phyloP scores from a whole-genome alignment of 2,113 vertebrate genomes.

The Lagenorhynchus albirostris region DNA sequence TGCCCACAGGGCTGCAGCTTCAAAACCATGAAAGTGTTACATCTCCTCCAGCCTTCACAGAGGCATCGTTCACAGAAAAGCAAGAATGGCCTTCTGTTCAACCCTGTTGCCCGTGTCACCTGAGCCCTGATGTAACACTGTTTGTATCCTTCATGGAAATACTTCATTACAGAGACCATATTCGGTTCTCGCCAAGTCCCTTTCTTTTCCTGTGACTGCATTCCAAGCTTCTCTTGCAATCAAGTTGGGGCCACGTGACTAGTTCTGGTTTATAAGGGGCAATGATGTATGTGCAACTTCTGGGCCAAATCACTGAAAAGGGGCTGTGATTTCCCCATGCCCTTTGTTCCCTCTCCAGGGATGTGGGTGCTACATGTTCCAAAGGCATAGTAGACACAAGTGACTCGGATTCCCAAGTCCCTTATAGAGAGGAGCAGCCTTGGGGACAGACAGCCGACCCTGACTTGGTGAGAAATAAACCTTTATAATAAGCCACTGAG shows the following conservation, averaged over 20 bases:
- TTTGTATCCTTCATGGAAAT: background rate
- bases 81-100: background rate
- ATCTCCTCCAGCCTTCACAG: background rate
- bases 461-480: background rate
- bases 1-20: background rate
- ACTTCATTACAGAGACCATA: background rate
- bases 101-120: background rate
- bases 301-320: background rate
- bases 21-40: background rate
- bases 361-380: background rate
- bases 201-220: background rate
- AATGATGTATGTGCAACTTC: background rate
- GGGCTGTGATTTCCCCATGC: background rate
- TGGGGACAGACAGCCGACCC: background rate
- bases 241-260: background rate
- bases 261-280: background rate
- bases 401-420: background rate
- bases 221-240: background rate
- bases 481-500: background rate
- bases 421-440: background rate
- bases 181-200: background rate
- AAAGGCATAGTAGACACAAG: background rate
- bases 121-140: background rate
- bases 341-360: background rate
- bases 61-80: background rate